Percentiles rank a stretch among this genome's conserved stretches.
Conservation (phyloP, 2,888 invertebrate species). For the Dolomedes plantarius region DNA sequence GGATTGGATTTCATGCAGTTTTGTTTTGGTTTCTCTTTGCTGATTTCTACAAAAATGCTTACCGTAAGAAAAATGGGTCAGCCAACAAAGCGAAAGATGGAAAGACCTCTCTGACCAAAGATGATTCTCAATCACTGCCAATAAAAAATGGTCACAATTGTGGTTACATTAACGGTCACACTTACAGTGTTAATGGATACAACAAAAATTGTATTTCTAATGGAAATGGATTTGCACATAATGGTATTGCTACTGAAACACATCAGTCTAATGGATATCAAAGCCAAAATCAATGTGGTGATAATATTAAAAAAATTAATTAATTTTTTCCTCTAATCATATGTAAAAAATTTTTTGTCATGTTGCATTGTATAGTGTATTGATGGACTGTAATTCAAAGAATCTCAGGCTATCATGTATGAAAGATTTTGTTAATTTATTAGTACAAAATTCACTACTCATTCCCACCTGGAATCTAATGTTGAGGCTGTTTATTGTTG, state of each 20-base stretch:
- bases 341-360: neutral
- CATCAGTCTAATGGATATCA: constrained; percentile 24
- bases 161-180: constrained; percentile 35
- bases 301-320: constrained; percentile 27
- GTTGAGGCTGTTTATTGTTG: too few species aligned
- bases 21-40: constrained; percentile 97
- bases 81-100: neutral
- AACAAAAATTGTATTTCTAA: constrained; percentile 13
- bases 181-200: constrained; percentile 26
- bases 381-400: neutral
- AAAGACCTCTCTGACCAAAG: neutral
- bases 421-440: too few species aligned
- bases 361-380: neutral
- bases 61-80: constrained; percentile 76
- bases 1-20: constrained; percentile 96
- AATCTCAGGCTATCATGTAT: constrained; percentile 8
- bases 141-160: constrained; percentile 34
- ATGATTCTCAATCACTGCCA: neutral
- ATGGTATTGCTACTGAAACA: neutral
- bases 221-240: constrained; percentile 30
- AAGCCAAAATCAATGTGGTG: constrained; percentile 19
- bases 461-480: too few species aligned
- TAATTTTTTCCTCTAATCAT: neutral
- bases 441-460: too few species aligned
- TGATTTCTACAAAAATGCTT: constrained; percentile 93